A percentile compares a stretch with the other conserved stretches of the same genome.
Conservation (phyloP, 2,797 vertebrate species). For the Rhodeus uyekii region DNA sequence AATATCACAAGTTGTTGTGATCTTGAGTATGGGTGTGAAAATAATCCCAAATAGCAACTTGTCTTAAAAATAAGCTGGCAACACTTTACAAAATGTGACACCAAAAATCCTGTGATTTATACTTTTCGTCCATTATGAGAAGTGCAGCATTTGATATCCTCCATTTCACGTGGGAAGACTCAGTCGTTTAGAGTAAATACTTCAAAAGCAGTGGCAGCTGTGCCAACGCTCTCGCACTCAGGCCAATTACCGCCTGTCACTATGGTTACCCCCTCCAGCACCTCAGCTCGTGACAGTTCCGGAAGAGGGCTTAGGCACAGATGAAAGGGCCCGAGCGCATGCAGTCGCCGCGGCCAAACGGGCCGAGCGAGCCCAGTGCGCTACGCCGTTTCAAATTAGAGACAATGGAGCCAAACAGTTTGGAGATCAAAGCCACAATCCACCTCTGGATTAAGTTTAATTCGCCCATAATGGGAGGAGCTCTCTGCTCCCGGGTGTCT, state of each 20-base stretch:
- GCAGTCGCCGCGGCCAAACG: slow-evolving; percentile 37
- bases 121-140: slow-evolving; percentile 53
- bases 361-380: slow-evolving; percentile 31
- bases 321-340: slow-evolving; percentile 60
- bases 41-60: slow-evolving; percentile 7
- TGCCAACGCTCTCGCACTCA: slow-evolving; percentile 55
- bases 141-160: slow-evolving; percentile 53
- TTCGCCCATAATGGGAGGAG: slow-evolving; percentile 56
- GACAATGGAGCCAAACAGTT: slow-evolving; percentile 57
- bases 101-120: slow-evolving; percentile 45
- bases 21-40: not conserved
- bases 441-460: slow-evolving; percentile 58
- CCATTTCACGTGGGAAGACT: slow-evolving; percentile 48
- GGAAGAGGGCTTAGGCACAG: slow-evolving; percentile 62
- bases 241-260: slow-evolving; percentile 68
- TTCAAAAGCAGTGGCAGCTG: slow-evolving; percentile 63
- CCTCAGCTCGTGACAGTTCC: slow-evolving; percentile 63
- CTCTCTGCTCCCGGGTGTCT: slow-evolving; percentile 23
- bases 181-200: slow-evolving; percentile 66
- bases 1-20: slow-evolving; percentile 32
- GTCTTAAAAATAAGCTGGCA: slow-evolving; percentile 42
- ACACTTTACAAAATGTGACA: slow-evolving; percentile 39
- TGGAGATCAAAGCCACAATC: slow-evolving; percentile 62
- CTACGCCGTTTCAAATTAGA: slow-evolving; percentile 51
- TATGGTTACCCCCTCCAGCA: slow-evolving; percentile 66